Evolutionary conservation across 1,140 invertebrate species (phyloP), one percentile per base, ranked within the genome.

Genomic region (Trichonephila clavata): DNA sequence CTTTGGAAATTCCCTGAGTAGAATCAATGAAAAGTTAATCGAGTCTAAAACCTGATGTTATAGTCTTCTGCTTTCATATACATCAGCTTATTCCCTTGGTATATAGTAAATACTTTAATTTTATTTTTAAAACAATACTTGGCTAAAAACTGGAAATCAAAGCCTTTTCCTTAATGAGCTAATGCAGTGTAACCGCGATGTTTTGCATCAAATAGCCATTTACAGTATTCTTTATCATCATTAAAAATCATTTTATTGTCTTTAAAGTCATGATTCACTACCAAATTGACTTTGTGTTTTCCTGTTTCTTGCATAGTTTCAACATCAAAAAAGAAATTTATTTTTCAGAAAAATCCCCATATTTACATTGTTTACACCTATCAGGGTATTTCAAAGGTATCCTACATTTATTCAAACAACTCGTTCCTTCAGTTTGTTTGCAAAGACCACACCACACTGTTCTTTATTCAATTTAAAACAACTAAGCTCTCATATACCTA

Each of bases 41-140:
- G 18, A 21, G 6, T 63, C 21, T 21, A 6, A 0, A 20, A 6
- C 24, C 39, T 60, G 39, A 65, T 80, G 3, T 80, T 80, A 32
- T 81, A 80, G 5, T 43, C 60, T 0, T 3, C 1, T 80, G 60
- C 7, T 59, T 77, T 0, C 65, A 5, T 90, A 60, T 77, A 90
- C 18, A 10, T 24, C 8, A 91, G 8, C 4, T 91, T 81, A 57
- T 80, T 91, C 27, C 89, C 89, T 39, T 91, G 59, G 80, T 91
- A 91, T 24, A 80, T 91, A 32, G 57, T 80, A 63, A 91, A 57
- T 61, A 91, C 4, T 32, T 91, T 91, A 10, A 80, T 90, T 27
- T 90, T 39, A 80, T 90, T 90, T 80, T 91, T 80, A 32, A 91
- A 63, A 63, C 61, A 63, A 21, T 63, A 63, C 18, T 63, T 63